Evolutionary conservation across 1,140 invertebrate species (phyloP).

Genomic region (Contarinia nasturtii): DNA sequence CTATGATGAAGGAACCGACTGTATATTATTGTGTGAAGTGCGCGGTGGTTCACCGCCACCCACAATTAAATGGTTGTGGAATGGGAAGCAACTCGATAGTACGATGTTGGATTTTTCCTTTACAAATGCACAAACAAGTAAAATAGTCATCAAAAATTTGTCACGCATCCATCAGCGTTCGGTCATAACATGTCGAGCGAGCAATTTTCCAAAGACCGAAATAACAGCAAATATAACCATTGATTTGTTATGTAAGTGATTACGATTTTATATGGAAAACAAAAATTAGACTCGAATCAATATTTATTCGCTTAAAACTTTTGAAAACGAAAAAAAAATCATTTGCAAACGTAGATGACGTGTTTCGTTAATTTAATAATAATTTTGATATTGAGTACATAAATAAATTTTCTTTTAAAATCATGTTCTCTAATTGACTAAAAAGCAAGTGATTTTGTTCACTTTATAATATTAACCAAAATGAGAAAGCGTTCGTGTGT

Average conservation of each 20-base stretch:
- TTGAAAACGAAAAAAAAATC: too few relatives aligned
- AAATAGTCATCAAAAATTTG: constrained; percentile 33
- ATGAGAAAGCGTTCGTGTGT: too few relatives aligned
- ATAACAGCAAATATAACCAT: constrained; percentile 38
- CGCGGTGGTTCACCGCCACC: constrained; percentile 66
- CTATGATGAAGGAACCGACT: constrained; percentile 62
- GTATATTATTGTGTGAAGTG: constrained; percentile 66
- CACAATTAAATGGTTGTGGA: constrained; percentile 69
- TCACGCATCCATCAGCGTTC: constrained; percentile 55
- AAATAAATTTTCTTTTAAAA: too few relatives aligned
- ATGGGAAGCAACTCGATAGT: constrained; percentile 40
- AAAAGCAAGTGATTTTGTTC: too few relatives aligned
- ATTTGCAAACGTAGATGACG: too few relatives aligned
- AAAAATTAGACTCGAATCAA: too few relatives aligned
- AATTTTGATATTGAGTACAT: too few relatives aligned
- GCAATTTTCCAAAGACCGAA: constrained; percentile 58
- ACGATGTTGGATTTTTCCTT: constrained; percentile 16
- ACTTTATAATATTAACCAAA: too few relatives aligned
- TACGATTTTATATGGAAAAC: too few relatives aligned
- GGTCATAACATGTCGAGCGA: constrained; percentile 63
- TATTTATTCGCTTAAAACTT: too few relatives aligned
- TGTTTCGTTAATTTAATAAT: too few relatives aligned
- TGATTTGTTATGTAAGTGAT: constrained; percentile 50
- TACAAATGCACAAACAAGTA: constrained; percentile 22
- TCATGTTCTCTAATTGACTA: too few relatives aligned